Evolutionary conservation across 1,140 invertebrate species (phyloP).

Genomic region (Chionoecetes opilio): DNA sequence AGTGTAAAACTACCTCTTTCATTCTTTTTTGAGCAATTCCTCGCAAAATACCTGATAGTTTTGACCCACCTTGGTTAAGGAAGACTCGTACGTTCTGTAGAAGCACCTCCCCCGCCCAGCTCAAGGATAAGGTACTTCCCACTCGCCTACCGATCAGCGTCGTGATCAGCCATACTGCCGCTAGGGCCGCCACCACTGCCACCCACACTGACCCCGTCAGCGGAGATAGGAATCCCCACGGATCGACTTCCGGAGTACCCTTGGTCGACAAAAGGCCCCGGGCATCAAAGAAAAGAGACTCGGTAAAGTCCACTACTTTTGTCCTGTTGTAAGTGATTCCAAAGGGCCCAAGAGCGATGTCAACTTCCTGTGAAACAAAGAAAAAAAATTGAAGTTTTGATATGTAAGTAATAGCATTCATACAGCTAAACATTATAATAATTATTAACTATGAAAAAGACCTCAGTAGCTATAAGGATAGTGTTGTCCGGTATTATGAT

Average conservation of each 20-base stretch:
- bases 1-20: too few species aligned
- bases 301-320: constrained; percentile 45
- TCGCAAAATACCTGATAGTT: too few species aligned
- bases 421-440: background rate
- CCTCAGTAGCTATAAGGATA: background rate
- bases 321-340: background rate
- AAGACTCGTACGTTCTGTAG: background rate
- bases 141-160: background rate
- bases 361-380: constrained; percentile 11
- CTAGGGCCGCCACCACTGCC: background rate
- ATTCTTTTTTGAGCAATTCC: too few species aligned
- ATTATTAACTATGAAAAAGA: background rate
- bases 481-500: background rate
- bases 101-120: background rate
- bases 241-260: constrained; percentile 57
- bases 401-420: background rate
- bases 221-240: constrained; percentile 65
- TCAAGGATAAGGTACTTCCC: background rate
- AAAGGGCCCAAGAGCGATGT: constrained; percentile 42
- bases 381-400: background rate
- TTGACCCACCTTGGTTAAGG: background rate
- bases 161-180: background rate
- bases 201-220: constrained; percentile 53
- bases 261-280: background rate
- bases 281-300: constrained; percentile 12